phyloP scores from a whole-genome alignment of 2,888 invertebrate species.

The Pyrochroa serraticornis region DNA sequence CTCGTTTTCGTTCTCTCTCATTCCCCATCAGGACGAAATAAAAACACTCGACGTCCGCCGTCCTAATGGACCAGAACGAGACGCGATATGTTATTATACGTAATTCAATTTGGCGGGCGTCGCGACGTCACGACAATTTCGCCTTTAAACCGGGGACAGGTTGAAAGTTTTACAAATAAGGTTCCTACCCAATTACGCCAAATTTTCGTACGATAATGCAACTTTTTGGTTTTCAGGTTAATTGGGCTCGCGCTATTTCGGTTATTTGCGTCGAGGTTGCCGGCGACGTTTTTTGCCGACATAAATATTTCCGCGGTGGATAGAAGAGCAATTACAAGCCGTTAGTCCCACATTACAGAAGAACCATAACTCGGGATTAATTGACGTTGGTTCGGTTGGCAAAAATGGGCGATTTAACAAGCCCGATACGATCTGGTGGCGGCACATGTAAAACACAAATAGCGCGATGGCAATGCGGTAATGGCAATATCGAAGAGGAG shows the following conservation, averaged over 20 bases:
- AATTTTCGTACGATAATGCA: too few relatives aligned
- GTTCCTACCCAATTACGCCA: too few relatives aligned
- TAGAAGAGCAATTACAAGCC: slow-evolving; percentile 39
- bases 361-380: slow-evolving; percentile 51
- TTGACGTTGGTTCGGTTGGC: slow-evolving; percentile 49
- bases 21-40: slow-evolving; percentile 22
- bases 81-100: slow-evolving; percentile 38
- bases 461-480: slow-evolving; percentile 41
- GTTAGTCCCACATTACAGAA: slow-evolving; percentile 31
- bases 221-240: too few relatives aligned
- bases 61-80: slow-evolving; percentile 33
- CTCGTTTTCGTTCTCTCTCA: slow-evolving; percentile 36
- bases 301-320: slow-evolving; percentile 29
- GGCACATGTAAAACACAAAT: slow-evolving; percentile 36
- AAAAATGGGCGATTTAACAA: slow-evolving; percentile 53
- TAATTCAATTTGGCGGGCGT: slow-evolving; percentile 22
- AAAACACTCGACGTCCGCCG: slow-evolving; percentile 31
- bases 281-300: slow-evolving; percentile 18
- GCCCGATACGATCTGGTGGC: slow-evolving; percentile 46
- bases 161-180: too few relatives aligned
- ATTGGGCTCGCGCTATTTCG: slow-evolving; percentile 6
- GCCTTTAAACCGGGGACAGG: too few relatives aligned
- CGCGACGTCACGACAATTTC: neutral
- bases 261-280: slow-evolving; percentile 12
- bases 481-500: slow-evolving; percentile 39